Base-by-base conservation (phyloP, 2,113 vertebrate species). In the Harpagus bidentatus region DNA sequence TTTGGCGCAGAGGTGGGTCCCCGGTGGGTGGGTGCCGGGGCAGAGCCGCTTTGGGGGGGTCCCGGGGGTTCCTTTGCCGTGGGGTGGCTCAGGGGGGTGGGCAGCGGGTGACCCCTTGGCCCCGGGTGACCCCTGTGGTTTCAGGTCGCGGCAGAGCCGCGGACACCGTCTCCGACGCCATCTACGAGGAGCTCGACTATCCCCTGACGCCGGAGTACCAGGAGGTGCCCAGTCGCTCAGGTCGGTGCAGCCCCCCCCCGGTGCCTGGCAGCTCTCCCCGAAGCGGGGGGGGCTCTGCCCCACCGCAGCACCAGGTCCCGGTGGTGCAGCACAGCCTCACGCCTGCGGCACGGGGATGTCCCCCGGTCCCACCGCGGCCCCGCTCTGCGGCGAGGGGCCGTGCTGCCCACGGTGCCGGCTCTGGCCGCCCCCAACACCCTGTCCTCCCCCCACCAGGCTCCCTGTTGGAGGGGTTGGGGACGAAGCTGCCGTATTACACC, bases 121-220 rank as follows among this genome's bases (percentile, higher is more conserved):
- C 8, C 13, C 1, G 1, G 34, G 19, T 15, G 26, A 70, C 14
- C 3, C 36, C 10, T 2, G 0, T 52, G 1, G 0, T 61, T 76
- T 11, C 50, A 96, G 95, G 36, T 11, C 3, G 6, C 0, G 14
- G 32, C 23, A 53, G 12, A 66, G 56, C 40, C 4, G 2, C 3
- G 0, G 76, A 56, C 3, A 31, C 20, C 15, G 0, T 10, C 45
- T 50, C 82, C 0, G 66, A 77, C 0, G 86, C 81, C 8, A 2
- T 95, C 45, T 96, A 96, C 0, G 90, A 96, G 80, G 95, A 96
- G 84, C 88, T 96, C 71, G 71, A 95, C 34, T 95, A 93, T 50
- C 13, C 10, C 6, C 5, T 11, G 12, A 10, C 13, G 5, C n/a
- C 25, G 0, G 50, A 91, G 13, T 88, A 78, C 80, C 48, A 61